Evolutionary conservation across 2,113 vertebrate species (phyloP), one percentile per base, ranked within the genome.

Genomic region (Labeo catla): DNA sequence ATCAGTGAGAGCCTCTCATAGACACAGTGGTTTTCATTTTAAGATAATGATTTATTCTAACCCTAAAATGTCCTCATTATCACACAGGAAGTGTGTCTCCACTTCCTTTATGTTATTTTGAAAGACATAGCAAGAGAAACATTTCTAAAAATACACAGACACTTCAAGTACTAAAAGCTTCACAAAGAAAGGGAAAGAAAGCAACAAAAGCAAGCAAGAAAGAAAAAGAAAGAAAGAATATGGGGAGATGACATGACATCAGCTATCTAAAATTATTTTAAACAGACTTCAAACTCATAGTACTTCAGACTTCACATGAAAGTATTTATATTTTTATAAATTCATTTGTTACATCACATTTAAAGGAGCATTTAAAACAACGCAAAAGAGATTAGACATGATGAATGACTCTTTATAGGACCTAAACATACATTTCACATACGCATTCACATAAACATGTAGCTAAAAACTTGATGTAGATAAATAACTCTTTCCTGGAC

Each of bases 71-170:
- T 9, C 65, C 65, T 72, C 36, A 43, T 72, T 72, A 72, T 10
- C 19, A 43, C 28, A 68, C 36, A 36, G 36, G 16, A 72, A 43
- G 36, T 21, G 68, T 72, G 68, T 68, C 28, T 68, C 65, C 2
- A 68, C 8, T 43, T 43, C 36, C 68, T 10, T 43, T 9, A 66
- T 2, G 13, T 12, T 28, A 28, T 68, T 68, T 15, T 21, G 16
- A 39, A 39, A 19, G 12, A 70, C 15, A 43, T 43, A 72, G 28
- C 28, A 39, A 39, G 5, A 43, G 36, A 43, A 19, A 16, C 8
- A 10, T 72, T 72, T 72, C 16, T 43, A 72, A 72, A 72, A 72
- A 72, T 43, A 72, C 68, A 72, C 66, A 61, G 3, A 70, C 68
- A 28, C 61, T 12, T 28, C 61, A 28, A 12, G 1, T 6, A 12